Base-by-base conservation (phyloP, 1,140 invertebrate genomes). In the Mya arenaria region DNA sequence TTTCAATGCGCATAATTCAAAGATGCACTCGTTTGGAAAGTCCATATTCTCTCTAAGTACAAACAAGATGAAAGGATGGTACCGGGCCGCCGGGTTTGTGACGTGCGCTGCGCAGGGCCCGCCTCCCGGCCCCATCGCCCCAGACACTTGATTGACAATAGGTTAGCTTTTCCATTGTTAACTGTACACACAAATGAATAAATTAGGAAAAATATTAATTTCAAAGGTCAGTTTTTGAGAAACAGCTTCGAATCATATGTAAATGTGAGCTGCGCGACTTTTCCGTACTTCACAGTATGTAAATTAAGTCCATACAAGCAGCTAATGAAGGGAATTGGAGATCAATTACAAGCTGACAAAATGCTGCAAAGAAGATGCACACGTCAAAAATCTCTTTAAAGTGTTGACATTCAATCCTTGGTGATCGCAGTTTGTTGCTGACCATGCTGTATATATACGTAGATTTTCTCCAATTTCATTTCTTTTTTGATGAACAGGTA, bases 121-220 rank as follows among this genome's bases (percentile, higher is more conserved):
- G n/a, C n/a, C n/a, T n/a, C n/a, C n/a, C n/a, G n/a, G n/a, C n/a
- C n/a, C n/a, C 25, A n/a, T 23, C 19, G 19, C 48, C 25, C 17
- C 19, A 52, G 48, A 23, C 2, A 17, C 48, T 10, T 75, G 73
- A 75, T 75, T 75, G 73, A 75, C 73, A 75, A 75, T 48, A 3
- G 28, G n/a, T 15, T 30, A 37, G 62, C 41, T 75, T 44, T 23
- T 62, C 73, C 63, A n/a, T 75, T 62, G 60, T 63, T 15, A 63
- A 63, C 39, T 65, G 60, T 75, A 63, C 58, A 75, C 56, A 75
- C 30, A 65, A 65, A 75, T 75, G 73, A 75, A 75, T 75, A 75
- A 75, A 75, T 75, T 75, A 75, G 73, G 4, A 36, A 39, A 75
- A 75, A 75, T 62, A 75, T 75, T 75, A 63, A 75, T 75, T 75